phyloP scores from a whole-genome alignment of 2,888 invertebrate genomes.

The Leucophenga montana region DNA sequence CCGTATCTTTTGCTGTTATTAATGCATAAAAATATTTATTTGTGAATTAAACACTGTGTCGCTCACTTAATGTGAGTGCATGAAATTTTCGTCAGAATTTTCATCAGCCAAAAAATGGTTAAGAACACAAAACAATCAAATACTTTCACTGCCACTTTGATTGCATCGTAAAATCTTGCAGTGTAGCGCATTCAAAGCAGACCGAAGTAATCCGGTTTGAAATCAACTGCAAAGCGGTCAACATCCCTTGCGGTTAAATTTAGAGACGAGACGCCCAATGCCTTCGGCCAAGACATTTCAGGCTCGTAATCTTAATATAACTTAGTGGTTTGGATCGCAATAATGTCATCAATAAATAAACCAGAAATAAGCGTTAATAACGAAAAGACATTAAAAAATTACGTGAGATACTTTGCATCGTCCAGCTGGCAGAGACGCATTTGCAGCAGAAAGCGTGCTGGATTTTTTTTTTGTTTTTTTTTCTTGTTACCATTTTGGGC shows the following conservation, averaged over 20 bases:
- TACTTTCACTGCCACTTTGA: conserved; percentile 31
- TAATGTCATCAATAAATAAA: conserved; percentile 49
- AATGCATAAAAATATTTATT: conserved; percentile 63
- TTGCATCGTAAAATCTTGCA: conserved; percentile 52
- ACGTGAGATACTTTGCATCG: conserved; percentile 36
- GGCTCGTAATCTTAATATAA: not conserved
- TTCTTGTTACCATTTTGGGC: no score
- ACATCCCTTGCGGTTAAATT: conserved; percentile 38
- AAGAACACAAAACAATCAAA: not conserved
- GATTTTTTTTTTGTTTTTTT: no score
- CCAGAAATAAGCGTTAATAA: conserved; percentile 57
- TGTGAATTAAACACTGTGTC: conserved; percentile 55
- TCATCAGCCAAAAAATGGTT: conserved; percentile 33
- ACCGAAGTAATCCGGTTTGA: not conserved
- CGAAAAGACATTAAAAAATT: conserved; percentile 34
- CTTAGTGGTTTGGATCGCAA: not conserved
- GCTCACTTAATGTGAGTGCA: conserved; percentile 4
- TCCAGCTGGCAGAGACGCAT: not conserved
- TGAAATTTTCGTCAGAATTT: conserved; percentile 43
- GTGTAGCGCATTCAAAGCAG: not conserved
- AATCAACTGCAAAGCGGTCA: not conserved
- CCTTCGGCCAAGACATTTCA: not conserved
- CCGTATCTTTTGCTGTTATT: conserved; percentile 46
- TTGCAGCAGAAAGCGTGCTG: conserved; percentile 35
- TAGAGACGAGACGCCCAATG: conserved; percentile 15